These are phyloP conservation scores for Ctenoplectra terminalis DNA, from an alignment of 1,140 invertebrate genomes.

Conservation along the genomic window DNA sequence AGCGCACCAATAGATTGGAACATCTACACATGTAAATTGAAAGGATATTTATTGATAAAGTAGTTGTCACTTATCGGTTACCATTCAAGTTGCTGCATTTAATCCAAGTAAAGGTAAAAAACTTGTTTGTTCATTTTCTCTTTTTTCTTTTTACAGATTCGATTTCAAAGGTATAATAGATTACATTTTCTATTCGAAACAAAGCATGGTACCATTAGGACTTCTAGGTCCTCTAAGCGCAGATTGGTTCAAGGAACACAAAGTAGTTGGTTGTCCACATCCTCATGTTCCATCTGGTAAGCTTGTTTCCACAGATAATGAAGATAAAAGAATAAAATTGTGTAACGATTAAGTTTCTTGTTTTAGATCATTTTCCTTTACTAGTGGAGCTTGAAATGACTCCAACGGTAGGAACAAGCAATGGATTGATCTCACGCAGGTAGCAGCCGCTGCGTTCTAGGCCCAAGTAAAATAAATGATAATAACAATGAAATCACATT, in stretches of 20 bases:
- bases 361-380: conserved; percentile 96
- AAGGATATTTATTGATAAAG: too few relatives aligned
- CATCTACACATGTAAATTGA: too few relatives aligned
- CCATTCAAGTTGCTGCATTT: too few relatives aligned
- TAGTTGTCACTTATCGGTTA: too few relatives aligned
- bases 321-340: background rate
- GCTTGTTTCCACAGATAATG: background rate
- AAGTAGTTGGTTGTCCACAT: conserved; percentile 98
- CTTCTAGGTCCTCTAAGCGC: conserved; percentile 95
- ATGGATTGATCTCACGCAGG: conserved; percentile 82
- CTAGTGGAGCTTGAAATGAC: conserved; percentile 96
- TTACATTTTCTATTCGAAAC: conserved; percentile 99
- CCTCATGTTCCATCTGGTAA: conserved; percentile 97
- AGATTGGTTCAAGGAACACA: conserved; percentile 97
- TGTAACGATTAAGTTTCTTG: conserved; percentile 45
- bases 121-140: too few relatives aligned
- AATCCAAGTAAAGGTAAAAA: too few relatives aligned
- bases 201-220: conserved; percentile 96
- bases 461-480: conserved; percentile 76
- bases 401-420: conserved; percentile 83
- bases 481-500: conserved; percentile 72
- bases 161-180: conserved; percentile 99
- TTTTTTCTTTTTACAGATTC: conserved; percentile 94
- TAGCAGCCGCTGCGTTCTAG: conserved; percentile 81
- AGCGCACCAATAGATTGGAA: too few relatives aligned